A percentile compares a stretch with the other conserved stretches of the same genome.
phyloP scores from a whole-genome alignment of 92 coral and sea anemone species.

The Phenganax marumi region DNA sequence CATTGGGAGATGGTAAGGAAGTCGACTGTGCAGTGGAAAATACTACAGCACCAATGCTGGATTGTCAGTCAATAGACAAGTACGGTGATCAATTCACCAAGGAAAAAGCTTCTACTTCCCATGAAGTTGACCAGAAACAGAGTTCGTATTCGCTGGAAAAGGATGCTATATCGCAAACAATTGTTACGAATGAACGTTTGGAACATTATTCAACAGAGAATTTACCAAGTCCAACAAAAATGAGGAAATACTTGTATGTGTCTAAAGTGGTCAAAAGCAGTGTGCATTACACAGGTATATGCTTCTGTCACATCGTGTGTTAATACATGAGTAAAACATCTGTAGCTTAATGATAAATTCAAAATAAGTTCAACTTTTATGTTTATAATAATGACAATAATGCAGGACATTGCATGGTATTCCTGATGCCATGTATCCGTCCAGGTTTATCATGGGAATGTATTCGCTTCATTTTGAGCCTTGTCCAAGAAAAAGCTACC shows the following conservation, averaged over 20 bases:
- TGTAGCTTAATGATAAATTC: background rate
- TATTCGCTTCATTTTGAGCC: background rate
- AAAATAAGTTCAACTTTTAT: background rate
- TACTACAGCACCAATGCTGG: too few species aligned
- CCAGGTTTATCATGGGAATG: background rate
- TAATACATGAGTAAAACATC: background rate
- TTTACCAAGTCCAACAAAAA: background rate
- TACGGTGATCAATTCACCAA: too few species aligned
- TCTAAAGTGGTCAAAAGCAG: background rate
- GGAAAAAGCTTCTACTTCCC: background rate
- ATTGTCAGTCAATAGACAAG: too few species aligned
- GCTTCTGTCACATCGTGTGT: background rate
- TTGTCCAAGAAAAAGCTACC: background rate
- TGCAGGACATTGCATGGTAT: background rate
- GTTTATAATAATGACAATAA: too few species aligned
- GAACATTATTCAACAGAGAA: background rate
- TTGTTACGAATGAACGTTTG: background rate
- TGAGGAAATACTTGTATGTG: background rate
- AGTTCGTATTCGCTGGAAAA: background rate
- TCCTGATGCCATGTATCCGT: background rate
- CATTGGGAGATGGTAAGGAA: too few species aligned
- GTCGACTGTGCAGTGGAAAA: too few species aligned
- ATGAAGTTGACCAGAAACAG: background rate
- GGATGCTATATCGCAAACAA: background rate
- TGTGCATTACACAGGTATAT: conserved; percentile 3